Base-by-base conservation (phyloP, 2,888 invertebrate genomes). In the Phyllotreta cruciferae region DNA sequence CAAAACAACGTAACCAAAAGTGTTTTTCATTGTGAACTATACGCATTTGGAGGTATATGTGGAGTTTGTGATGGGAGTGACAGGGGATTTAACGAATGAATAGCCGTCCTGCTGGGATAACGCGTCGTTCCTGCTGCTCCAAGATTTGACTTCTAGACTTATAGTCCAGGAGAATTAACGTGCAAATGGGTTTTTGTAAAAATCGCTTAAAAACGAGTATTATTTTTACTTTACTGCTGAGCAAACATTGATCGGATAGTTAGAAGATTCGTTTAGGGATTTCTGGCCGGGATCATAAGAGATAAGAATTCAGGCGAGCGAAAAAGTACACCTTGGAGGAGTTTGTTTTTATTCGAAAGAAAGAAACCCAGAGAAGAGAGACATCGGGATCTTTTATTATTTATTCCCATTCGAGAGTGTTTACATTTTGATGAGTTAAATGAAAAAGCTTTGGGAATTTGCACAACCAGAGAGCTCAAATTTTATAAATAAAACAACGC, bases 21-120 rank as follows among this genome's bases (percentile, higher is more conserved):
- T 63, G 60, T 63, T 63, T 63, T 63, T 60, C 63, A 63, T 47
- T 63, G 63, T 63, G 49, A 57, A 57, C 41, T 57, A 37, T 62
- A 52, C 50, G 50, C 14, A 62, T 52, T 24, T 24, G 53, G 24
- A 41, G 37, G 11, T 37, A 37, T 37, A 38, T 52, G 38, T 35
- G 52, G 38, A 52, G 52, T 52, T 50, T 50, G 56, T 44, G 38
- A 52, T 56, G 61, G 44, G 37, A 56, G 42, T 62, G 56, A 56
- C 62, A 50, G 37, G 52, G 52, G 52, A 62, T 62, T 52, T 56
- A 56, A 4, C 38, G 53, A 45, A 62, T 56, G 44, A 62, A 62
- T 62, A 56, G 53, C 45, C 24, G 52, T 56, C 52, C 56, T 52
- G 13, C 52, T 38, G 62, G 56, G 62, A 56, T 50, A 56, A 49